phyloP scores from a whole-genome alignment of 2,888 invertebrate genomes.

The Sarcophaga variegata region DNA sequence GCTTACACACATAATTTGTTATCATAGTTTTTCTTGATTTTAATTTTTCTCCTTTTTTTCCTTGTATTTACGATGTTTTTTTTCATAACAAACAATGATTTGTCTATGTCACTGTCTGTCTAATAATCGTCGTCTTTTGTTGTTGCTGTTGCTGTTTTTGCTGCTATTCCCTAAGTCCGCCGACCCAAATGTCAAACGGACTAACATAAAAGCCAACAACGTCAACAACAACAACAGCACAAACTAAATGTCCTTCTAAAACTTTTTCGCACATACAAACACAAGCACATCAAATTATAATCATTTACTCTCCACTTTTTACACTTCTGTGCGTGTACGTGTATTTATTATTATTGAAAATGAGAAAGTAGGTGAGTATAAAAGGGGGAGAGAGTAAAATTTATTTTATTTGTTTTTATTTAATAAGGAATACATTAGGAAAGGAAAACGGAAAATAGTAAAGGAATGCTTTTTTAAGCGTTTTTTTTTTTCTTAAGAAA shows the following conservation, averaged over 20 bases:
- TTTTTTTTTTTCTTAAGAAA: too few relatives aligned
- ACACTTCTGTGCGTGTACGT: background rate
- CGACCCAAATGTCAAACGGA: constrained; percentile 67
- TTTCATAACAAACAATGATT: constrained; percentile 64
- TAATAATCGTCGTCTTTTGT: constrained; percentile 71
- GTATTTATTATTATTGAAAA: too few relatives aligned
- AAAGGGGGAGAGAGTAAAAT: too few relatives aligned
- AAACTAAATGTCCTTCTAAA: constrained; percentile 50
- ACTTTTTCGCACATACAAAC: constrained; percentile 9
- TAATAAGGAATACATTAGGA: too few relatives aligned
- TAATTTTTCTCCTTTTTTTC: constrained; percentile 51
- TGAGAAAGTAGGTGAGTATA: too few relatives aligned
- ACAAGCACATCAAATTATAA: background rate
- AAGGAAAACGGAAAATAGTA: too few relatives aligned
- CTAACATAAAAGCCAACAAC: constrained; percentile 40
- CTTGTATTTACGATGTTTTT: constrained; percentile 43
- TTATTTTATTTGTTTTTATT: too few relatives aligned
- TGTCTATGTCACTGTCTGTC: constrained; percentile 68
- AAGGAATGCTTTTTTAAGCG: too few relatives aligned
- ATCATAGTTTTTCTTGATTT: constrained; percentile 47
- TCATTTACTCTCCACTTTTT: background rate
- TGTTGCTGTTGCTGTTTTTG: constrained; percentile 40
- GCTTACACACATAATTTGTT: constrained; percentile 59
- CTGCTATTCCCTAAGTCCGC: constrained; percentile 53
- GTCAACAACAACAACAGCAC: background rate